Evolutionary conservation across 2,888 invertebrate genomes (phyloP).

Genomic region (Dryococelus australis): DNA sequence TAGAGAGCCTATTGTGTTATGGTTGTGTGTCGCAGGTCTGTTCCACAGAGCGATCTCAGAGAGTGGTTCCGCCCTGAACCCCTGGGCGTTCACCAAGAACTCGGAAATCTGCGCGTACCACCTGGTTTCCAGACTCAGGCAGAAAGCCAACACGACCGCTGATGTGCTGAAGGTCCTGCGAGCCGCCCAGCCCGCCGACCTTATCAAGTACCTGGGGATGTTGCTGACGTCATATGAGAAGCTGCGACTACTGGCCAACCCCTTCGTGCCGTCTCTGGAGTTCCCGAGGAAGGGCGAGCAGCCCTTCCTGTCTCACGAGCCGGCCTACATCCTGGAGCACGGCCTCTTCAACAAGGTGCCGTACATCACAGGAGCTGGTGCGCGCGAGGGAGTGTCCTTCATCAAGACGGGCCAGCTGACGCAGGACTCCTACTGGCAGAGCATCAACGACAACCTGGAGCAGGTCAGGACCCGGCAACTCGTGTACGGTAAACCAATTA

Average conservation of each 20-base stretch:
- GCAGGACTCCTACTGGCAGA: not conserved
- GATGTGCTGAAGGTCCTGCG: not conserved
- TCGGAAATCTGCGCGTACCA: not conserved
- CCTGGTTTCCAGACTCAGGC: not conserved
- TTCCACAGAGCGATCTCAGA: conserved; percentile 27
- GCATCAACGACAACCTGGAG: not conserved
- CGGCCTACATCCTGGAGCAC: not conserved
- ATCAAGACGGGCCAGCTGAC: not conserved
- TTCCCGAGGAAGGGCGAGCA: not conserved
- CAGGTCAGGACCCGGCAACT: not conserved
- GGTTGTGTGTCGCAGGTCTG: not conserved
- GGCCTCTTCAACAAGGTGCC: conserved; percentile 16
- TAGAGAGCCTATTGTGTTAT: not conserved
- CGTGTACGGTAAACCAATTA: too few species aligned
- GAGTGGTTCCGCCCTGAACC: conserved; percentile 18
- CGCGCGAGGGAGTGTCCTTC: not conserved
- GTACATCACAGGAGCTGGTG: not conserved
- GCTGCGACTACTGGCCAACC: not conserved
- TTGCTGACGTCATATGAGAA: not conserved
- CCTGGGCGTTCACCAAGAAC: conserved; percentile 13
- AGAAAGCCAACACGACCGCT: not conserved
- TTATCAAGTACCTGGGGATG: not conserved
- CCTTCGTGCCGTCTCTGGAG: conserved; percentile 19
- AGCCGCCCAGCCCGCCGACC: not conserved
- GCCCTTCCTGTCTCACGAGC: conserved; percentile 6